phyloP scores from a whole-genome alignment of 2,113 vertebrate species.

The Oncorhynchus nerka region DNA sequence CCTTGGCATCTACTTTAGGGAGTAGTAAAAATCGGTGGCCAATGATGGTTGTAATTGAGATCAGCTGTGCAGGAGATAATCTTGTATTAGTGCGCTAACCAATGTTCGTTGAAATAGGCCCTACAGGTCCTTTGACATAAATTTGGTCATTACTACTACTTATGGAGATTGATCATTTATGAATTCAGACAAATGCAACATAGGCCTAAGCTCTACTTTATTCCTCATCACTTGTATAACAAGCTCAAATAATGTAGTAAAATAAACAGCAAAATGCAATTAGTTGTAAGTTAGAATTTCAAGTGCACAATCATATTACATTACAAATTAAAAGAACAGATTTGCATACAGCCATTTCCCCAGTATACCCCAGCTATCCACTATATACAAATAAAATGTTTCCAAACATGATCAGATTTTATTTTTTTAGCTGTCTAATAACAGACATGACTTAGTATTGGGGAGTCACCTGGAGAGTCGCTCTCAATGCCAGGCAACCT shows the following conservation, averaged over 20 bases:
- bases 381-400: background rate
- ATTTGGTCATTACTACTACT: background rate
- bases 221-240: background rate
- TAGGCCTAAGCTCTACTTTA: background rate
- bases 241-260: background rate
- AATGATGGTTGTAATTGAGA: no score
- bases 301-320: background rate
- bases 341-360: background rate
- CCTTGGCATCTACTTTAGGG: no score
- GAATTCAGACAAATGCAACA: background rate
- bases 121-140: background rate
- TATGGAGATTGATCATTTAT: slow-evolving; percentile 24
- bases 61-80: no score
- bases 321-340: background rate
- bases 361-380: background rate
- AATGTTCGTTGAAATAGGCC: background rate
- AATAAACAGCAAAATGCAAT: slow-evolving; percentile 5
- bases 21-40: no score
- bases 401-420: background rate
- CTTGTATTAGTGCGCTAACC: background rate
- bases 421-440: background rate
- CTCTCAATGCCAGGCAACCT: slow-evolving; percentile 8
- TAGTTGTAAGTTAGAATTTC: background rate
- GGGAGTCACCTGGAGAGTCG: background rate
- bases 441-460: background rate